Conservation (phyloP, 2,797 vertebrate species). For the Muraenolepis orangiensis region DNA sequence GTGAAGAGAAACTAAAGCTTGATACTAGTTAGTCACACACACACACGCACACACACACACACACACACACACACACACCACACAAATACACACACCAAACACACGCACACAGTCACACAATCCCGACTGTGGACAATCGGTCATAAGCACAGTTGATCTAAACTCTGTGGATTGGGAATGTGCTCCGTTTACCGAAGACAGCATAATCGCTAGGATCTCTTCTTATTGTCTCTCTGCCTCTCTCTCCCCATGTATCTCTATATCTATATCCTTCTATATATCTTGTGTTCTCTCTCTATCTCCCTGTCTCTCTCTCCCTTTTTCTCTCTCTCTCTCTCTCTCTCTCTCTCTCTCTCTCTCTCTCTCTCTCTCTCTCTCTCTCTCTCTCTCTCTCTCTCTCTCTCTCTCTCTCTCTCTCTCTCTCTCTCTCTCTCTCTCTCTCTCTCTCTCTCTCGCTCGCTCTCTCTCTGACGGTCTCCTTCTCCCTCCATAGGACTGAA, state of each 20-base stretch:
- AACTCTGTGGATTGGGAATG: constrained; percentile 59
- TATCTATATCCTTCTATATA: neutral
- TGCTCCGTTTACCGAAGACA: constrained; percentile 35
- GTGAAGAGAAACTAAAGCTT: constrained; percentile 68
- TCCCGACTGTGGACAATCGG: constrained; percentile 62
- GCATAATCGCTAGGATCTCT: constrained; percentile 31
- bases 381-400: neutral
- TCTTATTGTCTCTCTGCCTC: constrained; percentile 45
- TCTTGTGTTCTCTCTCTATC: constrained; percentile 11
- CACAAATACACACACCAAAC: neutral
- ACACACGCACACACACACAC: constrained; percentile 24
- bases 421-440: neutral
- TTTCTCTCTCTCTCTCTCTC: constrained; percentile 1
- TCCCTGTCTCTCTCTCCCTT: neutral
- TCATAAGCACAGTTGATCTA: constrained; percentile 60
- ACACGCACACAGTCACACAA: neutral
- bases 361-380: constrained; percentile 43
- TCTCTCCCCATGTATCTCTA: constrained; percentile 41
- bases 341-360: constrained; percentile 34
- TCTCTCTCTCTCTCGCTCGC: constrained; percentile 12
- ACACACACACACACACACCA: constrained; percentile 3
- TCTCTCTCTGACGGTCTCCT: constrained; percentile 18
- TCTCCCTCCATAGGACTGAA: constrained; percentile 71
- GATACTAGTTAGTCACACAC: constrained; percentile 69
- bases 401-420: constrained; percentile 13